Evolutionary conservation across 1,140 invertebrate species (phyloP).

Genomic region (Akabosia matsudoensis): DNA sequence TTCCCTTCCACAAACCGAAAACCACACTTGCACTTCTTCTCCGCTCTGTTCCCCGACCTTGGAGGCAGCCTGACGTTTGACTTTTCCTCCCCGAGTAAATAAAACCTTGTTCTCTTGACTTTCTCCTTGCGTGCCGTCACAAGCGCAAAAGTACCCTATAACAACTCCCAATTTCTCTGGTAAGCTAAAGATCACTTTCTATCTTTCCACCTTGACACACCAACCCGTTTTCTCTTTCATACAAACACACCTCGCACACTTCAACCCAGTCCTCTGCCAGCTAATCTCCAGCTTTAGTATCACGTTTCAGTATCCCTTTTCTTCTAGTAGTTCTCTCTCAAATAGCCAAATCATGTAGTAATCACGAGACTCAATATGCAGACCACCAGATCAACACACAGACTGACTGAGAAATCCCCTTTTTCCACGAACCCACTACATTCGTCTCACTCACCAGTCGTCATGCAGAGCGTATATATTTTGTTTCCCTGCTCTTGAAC

Average conservation of each 20-base stretch:
- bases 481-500: neutral
- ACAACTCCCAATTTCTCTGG: neutral
- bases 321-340: too few species aligned
- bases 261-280: too few species aligned
- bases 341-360: neutral
- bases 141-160: neutral
- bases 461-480: neutral
- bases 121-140: neutral
- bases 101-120: neutral
- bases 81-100: neutral
- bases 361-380: neutral
- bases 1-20: neutral
- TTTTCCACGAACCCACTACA: slow-evolving; percentile 9
- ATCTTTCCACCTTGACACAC: neutral
- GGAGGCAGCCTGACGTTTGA: too few species aligned
- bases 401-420: neutral
- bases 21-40: neutral
- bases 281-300: too few species aligned
- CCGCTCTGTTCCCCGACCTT: neutral
- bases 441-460: neutral
- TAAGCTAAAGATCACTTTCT: neutral
- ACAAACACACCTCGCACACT: neutral
- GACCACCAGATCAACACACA: neutral
- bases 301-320: too few species aligned
- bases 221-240: neutral